phyloP scores from a whole-genome alignment of 2,797 vertebrate species.

The Mus spretus region DNA sequence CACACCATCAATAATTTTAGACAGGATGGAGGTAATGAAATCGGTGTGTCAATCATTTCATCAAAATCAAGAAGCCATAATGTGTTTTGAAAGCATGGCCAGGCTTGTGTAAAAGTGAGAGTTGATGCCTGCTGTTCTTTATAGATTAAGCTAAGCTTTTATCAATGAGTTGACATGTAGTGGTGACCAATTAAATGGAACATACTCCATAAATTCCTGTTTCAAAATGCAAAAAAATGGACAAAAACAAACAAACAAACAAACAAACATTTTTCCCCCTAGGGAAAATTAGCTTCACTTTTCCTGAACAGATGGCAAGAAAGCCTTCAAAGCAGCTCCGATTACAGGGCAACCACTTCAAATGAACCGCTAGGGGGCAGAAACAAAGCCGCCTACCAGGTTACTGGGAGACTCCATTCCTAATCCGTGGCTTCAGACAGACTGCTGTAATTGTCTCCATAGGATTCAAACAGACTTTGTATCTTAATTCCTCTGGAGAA shows the following conservation, averaged over 20 bases:
- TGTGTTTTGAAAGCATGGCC: conserved; percentile 36
- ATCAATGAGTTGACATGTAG: not conserved
- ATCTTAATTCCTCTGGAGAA: conserved; percentile 35
- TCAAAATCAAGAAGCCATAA: conserved; percentile 68
- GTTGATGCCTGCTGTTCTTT: not conserved
- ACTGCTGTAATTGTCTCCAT: conserved; percentile 55
- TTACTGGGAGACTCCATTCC: not conserved
- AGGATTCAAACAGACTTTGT: conserved; percentile 27
- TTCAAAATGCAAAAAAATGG: conserved; percentile 5
- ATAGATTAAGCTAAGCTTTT: conserved; percentile 47
- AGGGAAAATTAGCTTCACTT: conserved; percentile 3
- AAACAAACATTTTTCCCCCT: not conserved
- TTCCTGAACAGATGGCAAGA: conserved; percentile 14
- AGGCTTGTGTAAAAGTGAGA: conserved; percentile 63
- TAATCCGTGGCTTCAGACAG: conserved; percentile 3
- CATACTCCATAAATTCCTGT: conserved; percentile 14
- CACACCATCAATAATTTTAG: conserved; percentile 78
- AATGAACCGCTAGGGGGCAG: conserved; percentile 55
- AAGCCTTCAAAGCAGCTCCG: not conserved
- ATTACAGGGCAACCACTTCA: not conserved
- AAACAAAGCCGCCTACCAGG: conserved; percentile 7
- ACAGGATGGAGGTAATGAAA: conserved; percentile 67
- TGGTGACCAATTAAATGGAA: conserved; percentile 55
- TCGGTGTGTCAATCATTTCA: conserved; percentile 68
- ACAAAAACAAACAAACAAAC: not conserved